These are phyloP conservation scores for Alviniconcha strummeri DNA, from an alignment of 2,888 invertebrate genomes.

Conservation along the genomic window DNA sequence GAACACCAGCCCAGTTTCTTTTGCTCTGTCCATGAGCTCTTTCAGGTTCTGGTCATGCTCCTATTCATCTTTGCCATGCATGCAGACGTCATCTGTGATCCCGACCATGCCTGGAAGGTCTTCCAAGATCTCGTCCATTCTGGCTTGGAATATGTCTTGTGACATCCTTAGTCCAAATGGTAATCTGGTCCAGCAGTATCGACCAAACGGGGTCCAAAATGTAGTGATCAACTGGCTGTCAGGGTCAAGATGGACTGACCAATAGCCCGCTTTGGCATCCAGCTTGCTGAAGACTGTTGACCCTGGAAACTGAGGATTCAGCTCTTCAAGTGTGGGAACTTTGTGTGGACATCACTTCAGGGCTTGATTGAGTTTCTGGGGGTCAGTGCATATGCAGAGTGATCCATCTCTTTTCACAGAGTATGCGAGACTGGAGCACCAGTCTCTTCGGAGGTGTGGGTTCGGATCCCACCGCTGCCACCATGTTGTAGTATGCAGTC, in stretches of 20 bases:
- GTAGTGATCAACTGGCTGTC: conserved; percentile 41
- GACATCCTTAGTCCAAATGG: too few species aligned
- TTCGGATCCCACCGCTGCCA: too few species aligned
- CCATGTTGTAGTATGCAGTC: too few species aligned
- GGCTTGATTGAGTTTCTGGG: conserved; percentile 38
- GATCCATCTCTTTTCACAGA: too few species aligned
- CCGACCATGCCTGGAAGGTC: conserved; percentile 31
- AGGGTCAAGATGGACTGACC: conserved; percentile 36
- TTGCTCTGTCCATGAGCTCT: conserved; percentile 33
- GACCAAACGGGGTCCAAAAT: conserved; percentile 42
- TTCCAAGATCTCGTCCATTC: conserved; percentile 41
- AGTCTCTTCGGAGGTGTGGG: too few species aligned
- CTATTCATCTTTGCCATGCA: conserved; percentile 14
- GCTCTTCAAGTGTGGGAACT: conserved; percentile 45
- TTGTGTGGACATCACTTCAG: conserved; percentile 41
- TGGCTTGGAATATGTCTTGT: conserved; percentile 43
- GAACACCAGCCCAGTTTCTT: conserved; percentile 37
- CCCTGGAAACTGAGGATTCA: conserved; percentile 37
- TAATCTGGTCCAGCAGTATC: conserved; percentile 35
- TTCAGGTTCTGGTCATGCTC: conserved; percentile 39
- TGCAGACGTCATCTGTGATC: conserved; percentile 37
- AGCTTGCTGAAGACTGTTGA: conserved; percentile 43
- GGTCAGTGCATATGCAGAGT: conserved; percentile 40
- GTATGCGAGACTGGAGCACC: conserved; percentile 32
- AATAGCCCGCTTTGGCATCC: conserved; percentile 46